Evolutionary conservation across 2,797 vertebrate species (phyloP).

Genomic region (Gobio occitaniae): DNA sequence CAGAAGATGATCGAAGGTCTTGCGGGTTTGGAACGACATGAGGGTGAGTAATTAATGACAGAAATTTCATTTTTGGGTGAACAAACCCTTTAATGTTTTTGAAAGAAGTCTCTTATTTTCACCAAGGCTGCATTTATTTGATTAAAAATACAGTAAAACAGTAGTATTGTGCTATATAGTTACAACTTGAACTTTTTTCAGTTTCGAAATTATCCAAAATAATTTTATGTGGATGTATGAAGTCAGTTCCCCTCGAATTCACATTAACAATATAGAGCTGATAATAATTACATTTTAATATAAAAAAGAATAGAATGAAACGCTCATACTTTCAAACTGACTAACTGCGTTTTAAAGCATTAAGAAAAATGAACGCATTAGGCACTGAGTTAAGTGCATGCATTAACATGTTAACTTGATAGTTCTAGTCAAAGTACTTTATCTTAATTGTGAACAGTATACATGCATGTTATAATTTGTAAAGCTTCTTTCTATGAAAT

Average conservation of each 20-base stretch:
- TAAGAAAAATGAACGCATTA: no score
- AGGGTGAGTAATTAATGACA: no score
- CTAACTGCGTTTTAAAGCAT: no score
- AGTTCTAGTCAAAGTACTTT: neutral
- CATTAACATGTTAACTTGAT: neutral
- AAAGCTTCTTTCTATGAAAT: neutral
- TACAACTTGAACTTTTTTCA: neutral
- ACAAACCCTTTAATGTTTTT: neutral
- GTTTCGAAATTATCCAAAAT: neutral
- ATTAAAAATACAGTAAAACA: neutral
- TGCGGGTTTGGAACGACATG: no score
- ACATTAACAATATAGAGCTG: no score
- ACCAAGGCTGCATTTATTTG: neutral
- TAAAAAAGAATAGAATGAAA: no score
- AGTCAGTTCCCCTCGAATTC: neutral
- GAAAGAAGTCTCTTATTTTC: neutral
- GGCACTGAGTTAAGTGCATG: neutral
- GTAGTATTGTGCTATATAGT: neutral
- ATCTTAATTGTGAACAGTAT: neutral
- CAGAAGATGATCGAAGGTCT: no score
- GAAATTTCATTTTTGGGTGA: no score
- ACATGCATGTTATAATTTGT: neutral
- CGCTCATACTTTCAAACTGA: no score
- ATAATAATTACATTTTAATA: no score
- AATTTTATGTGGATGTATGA: neutral